Evolutionary conservation across 2,888 invertebrate species (phyloP), one percentile per base, ranked within the genome.

Genomic region (Antheraea yamamai): DNA sequence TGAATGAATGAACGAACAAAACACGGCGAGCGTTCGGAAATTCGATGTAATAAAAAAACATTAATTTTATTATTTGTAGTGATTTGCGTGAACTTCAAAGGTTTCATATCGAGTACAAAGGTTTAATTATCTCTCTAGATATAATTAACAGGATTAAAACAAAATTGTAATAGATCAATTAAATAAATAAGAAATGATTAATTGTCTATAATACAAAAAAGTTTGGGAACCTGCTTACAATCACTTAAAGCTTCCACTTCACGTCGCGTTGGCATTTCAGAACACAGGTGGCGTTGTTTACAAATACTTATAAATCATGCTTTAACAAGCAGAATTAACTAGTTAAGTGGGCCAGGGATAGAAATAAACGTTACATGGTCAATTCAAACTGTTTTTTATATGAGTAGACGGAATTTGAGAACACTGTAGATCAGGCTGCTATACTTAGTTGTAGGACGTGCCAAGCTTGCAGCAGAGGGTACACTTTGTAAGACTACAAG

Each of bases 261-360:
- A 66, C 30, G 18, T 66, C 64, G 30, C 30, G 18, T 66, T 66
- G 64, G 30, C 64, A 30, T 66, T 66, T 66, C 16, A 66, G 64
- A 66, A 66, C 2, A 66, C 26, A 26, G 30, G 16, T 66, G 64
- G 64, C 30, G 26, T 66, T 66, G 64, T 66, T 66, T 30, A 66
- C 64, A 30, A 30, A 30, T 7, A 66, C 64, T 66, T 30, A 66
- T 30, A 70, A 39, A 70, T 39, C 4, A 70, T 39, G 68, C 16
- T 20, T 70, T 35, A 39, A 70, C 39, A 70, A 70, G 39, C 70
- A 70, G 39, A 70, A 70, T 70, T 70, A 70, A 39, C 39, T 70
- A 70, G 35, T 39, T n/a, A 70, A 70, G n/a, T 70, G n/a, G 18
- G 70, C 70, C 70, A 70, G 12, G 70, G 70, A 39, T 70, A 20